Evolutionary conservation across 1,140 invertebrate species (phyloP).

Genomic region (Drosophila serrata): DNA sequence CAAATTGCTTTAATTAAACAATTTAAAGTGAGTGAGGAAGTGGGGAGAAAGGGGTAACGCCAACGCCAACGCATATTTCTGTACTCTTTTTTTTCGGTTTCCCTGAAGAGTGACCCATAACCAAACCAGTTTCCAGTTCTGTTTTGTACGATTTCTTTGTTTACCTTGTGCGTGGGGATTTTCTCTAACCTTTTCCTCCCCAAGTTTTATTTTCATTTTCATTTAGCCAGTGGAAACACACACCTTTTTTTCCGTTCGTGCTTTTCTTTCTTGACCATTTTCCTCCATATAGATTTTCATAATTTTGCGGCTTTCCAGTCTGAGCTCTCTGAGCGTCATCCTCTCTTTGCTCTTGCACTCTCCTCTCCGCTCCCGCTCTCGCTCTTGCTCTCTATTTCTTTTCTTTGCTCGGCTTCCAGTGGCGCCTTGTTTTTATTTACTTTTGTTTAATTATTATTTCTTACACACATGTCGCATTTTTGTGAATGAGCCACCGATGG

Average conservation of each 20-base stretch:
- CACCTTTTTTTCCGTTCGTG: constrained; percentile 29
- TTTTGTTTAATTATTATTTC: constrained; percentile 73
- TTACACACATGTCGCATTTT: constrained; percentile 72
- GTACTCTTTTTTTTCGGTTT: constrained; percentile 8
- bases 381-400: background rate
- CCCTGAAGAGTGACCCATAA: constrained; percentile 46
- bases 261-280: constrained; percentile 63
- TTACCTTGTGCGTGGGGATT: constrained; percentile 49
- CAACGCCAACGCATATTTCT: constrained; percentile 38
- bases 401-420: constrained; percentile 53
- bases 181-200: constrained; percentile 40
- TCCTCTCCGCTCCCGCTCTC: too few relatives aligned
- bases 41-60: background rate
- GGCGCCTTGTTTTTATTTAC: constrained; percentile 77
- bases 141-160: constrained; percentile 49
- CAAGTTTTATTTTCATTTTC: constrained; percentile 47
- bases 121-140: constrained; percentile 73
- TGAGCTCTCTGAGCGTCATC: constrained; percentile 31
- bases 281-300: constrained; percentile 80
- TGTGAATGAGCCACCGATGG: constrained; percentile 53
- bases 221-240: constrained; percentile 44
- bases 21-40: constrained; percentile 56
- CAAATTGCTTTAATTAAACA: constrained; percentile 72
- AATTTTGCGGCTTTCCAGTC: constrained; percentile 65
- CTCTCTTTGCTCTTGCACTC: constrained; percentile 2